Base-by-base conservation (phyloP, 2,113 vertebrate genomes). In the Tauraco erythrolophus region DNA sequence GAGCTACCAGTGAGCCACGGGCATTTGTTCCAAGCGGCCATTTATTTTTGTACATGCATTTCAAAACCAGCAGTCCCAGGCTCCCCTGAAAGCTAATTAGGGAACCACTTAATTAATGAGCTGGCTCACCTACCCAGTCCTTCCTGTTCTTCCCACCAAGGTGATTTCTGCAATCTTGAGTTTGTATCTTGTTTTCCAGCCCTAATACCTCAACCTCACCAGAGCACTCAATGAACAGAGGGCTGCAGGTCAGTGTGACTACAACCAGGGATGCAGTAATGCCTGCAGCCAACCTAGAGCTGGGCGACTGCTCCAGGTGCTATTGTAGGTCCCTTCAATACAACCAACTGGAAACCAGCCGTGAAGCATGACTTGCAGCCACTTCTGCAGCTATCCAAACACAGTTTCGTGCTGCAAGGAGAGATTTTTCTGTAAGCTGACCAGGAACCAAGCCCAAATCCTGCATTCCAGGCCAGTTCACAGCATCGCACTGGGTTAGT, bases 81-180 rank as follows among this genome's bases (percentile, higher is more conserved):
- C 31, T 60, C 35, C 56, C 78, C 48, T 60, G 90, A 46, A 94
- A 85, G 78, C 57, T 90, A 94, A 97, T 65, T 95, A 94, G 70
- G 53, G 66, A 88, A 39, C 2, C 12, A 30, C 48, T 60, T 90
- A 88, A 93, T 89, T 95, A 96, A 96, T 56, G 78, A 95, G 84
- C 86, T 15, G 7, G 22, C 53, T 95, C 46, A 54, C 53, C 69
- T 50, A 71, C 25, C 64, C 66, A 46, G 60, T 60, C 78, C 56
- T 80, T 91, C 68, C 64, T n/a, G 24, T 57, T 93, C 69, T 85
- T 62, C 57, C 57, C 78, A 61, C 23, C 74, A 90, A 79, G 85
- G 78, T 46, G 88, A 92, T 88, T n/a, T 28, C 60, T 89, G 68
- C 25, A 56, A 24, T 82, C 74, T 53, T n/a, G 48, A 68, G 33